Evolutionary conservation across 1,140 invertebrate species (phyloP).

Genomic region (Metopolophium dirhodum): DNA sequence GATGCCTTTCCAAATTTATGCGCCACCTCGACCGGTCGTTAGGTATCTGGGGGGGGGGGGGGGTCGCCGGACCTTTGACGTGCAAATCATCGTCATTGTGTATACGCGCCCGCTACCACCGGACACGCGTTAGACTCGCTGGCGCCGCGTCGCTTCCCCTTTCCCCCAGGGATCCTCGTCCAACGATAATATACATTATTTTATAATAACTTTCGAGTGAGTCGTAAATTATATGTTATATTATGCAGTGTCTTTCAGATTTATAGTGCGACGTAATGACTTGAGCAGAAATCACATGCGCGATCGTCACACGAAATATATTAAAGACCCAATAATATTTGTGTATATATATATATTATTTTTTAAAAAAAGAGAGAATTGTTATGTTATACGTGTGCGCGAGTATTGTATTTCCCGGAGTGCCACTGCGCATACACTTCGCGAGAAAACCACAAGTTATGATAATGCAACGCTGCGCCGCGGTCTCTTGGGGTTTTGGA

Average conservation of each 20-base stretch:
- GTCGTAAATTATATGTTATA: neutral
- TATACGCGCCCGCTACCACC: neutral
- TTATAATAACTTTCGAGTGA: neutral
- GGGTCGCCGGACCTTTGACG: neutral
- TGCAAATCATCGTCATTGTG: conserved; percentile 1
- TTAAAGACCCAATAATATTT: no score
- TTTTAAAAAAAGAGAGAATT: no score
- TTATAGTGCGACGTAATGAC: neutral
- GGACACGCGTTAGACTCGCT: neutral
- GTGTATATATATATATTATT: no score
- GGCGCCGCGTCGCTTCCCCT: neutral
- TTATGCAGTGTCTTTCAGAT: neutral
- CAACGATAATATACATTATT: neutral
- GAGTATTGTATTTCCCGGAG: no score
- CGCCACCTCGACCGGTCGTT: neutral
- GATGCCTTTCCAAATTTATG: conserved; percentile 10
- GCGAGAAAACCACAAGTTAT: neutral
- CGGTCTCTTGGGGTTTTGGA: no score
- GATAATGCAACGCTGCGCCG: no score
- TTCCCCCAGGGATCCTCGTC: neutral
- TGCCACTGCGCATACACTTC: neutral
- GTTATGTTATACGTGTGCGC: no score
- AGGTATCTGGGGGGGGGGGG: neutral
- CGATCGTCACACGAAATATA: neutral
- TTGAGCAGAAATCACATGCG: neutral